These are phyloP conservation scores for Patella ulyssiponensis DNA, from an alignment of 2,888 invertebrate species.

Conservation along the genomic window DNA sequence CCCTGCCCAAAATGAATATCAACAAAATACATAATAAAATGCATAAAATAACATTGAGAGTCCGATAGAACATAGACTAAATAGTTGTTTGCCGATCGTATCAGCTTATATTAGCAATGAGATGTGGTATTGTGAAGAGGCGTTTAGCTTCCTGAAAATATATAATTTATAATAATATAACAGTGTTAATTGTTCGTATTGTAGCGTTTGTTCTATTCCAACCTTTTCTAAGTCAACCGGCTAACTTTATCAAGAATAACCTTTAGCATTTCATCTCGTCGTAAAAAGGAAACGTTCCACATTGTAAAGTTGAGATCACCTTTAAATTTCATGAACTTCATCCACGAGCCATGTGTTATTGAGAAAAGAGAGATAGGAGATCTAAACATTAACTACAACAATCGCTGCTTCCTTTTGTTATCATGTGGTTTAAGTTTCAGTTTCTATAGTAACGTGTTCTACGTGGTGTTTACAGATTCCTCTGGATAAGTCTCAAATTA, in stretches of 20 bases:
- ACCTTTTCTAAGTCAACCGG: no score
- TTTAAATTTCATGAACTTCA: conserved; percentile 8
- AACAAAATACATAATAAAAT: no score
- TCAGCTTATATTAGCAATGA: no score
- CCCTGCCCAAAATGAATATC: no score
- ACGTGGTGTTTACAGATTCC: neutral
- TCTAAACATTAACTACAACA: conserved; percentile 8
- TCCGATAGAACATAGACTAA: no score
- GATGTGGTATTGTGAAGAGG: no score
- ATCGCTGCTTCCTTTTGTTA: conserved; percentile 7
- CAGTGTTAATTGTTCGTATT: no score
- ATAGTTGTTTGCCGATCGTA: no score
- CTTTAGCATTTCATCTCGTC: neutral
- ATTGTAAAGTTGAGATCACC: conserved; percentile 1
- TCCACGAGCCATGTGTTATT: neutral
- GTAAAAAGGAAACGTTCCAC: neutral
- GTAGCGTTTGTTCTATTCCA: no score
- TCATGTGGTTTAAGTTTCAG: conserved; percentile 3
- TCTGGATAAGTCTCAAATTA: conserved; percentile 9
- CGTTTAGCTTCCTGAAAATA: no score
- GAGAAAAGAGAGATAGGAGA: conserved; percentile 4
- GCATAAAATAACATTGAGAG: no score
- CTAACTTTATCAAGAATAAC: neutral
- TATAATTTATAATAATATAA: no score
- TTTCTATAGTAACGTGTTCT: neutral